A percentile compares a stretch with the other conserved stretches of the same genome.
Evolutionary conservation across 2,113 vertebrate genomes (phyloP).

Genomic region (Elaphurus davidianus): DNA sequence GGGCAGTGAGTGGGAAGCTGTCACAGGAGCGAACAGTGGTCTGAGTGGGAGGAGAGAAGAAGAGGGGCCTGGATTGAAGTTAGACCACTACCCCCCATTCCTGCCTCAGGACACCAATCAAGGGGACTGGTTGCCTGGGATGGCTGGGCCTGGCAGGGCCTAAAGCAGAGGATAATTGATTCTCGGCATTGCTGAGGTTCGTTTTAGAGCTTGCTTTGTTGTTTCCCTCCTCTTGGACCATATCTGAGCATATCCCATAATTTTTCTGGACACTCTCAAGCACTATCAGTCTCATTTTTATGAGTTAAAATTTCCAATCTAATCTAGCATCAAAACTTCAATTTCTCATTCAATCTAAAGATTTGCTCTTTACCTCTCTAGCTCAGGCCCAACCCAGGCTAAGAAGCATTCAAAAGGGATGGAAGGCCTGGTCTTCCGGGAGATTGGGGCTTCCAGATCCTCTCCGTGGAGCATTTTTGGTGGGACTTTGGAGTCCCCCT

Average conservation of each 20-base stretch:
- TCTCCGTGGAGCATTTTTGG: neutral
- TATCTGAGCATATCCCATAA: neutral
- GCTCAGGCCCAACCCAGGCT: no score
- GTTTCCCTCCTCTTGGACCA: neutral
- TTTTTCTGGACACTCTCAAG: neutral
- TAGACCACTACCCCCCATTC: neutral
- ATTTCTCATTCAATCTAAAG: neutral
- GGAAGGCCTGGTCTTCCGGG: neutral
- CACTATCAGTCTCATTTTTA: neutral
- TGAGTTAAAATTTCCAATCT: constrained; percentile 18
- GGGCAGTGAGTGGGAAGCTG: no score
- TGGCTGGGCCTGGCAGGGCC: neutral
- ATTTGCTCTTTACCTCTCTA: neutral
- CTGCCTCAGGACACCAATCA: fast-evolving
- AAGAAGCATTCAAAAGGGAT: neutral
- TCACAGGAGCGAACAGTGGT: neutral
- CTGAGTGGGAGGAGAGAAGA: neutral
- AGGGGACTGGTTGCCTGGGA: neutral
- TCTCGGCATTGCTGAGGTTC: neutral
- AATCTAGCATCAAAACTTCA: constrained; percentile 6
- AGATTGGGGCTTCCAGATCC: fast-evolving
- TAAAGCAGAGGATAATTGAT: neutral
- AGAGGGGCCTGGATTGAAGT: neutral
- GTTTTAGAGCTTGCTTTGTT: neutral
- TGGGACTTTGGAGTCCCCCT: neutral